Evolutionary conservation across 1,140 invertebrate genomes (phyloP), one percentile per base, ranked within the genome.

Genomic region (Drosophila sechellia): DNA sequence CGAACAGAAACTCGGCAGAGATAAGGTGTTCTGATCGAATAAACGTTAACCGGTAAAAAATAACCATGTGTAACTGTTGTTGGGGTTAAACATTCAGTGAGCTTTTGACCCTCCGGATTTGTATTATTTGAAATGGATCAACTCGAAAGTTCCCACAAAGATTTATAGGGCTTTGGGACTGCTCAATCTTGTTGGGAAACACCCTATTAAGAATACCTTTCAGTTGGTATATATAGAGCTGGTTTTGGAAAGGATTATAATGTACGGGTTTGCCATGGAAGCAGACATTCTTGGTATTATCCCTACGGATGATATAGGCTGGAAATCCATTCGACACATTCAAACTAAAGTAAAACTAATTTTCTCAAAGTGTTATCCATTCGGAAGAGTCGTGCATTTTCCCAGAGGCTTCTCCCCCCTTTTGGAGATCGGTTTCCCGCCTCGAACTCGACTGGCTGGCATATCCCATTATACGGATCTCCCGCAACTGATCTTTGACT

Each of bases 1-100:
- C 50, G 20, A 53, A 61, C 79, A 74, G 81, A 78, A 69, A 64
- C 59, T 50, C 66, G 50, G 52, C 49, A 50, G 73, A 68, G 77
- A 59, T 81, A 79, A 86, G 83, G 83, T 60, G 50, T 54, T 54
- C 57, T 46, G 13, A 58, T 63, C 74, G 57, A 56, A 72, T 73
- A 69, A 60, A 31, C 31, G 31, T 31, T 31, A 27, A 76, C 68
- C 61, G 84, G 65, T 63, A 63, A 70, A 80, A 80, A 81, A 59
- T 73, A 68, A 49, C 64, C 35, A 37, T 43, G 27, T 37, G 48
- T 69, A 69, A 55, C 63, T 55, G 65, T 69, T 69, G 65, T 58
- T 56, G 25, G 64, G 64, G 64, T 37, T 68, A 68, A 64, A 65
- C 42, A 45, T 68, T 50, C 45, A 37, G 25, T 65, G 64, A 52